Percentiles rank a stretch among this genome's conserved stretches.
Evolutionary conservation across 2,888 invertebrate genomes (phyloP).

Genomic region (Micoletzkya japonica): DNA sequence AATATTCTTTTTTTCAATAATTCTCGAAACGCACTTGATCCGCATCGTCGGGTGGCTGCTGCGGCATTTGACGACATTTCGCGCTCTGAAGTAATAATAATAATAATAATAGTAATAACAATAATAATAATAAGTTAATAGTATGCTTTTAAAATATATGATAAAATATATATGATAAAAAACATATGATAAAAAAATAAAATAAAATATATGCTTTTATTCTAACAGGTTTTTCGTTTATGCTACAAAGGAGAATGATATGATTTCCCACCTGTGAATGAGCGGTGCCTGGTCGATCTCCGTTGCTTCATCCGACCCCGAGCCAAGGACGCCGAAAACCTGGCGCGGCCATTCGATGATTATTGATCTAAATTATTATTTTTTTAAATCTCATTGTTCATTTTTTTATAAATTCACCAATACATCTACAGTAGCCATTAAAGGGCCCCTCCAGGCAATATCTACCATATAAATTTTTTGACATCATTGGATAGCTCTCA

Average conservation of each 20-base stretch:
- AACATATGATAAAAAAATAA: too few species aligned
- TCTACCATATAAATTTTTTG: neutral
- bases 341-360: constrained; percentile 48
- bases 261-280: constrained; percentile 34
- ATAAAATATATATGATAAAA: too few species aligned
- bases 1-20: neutral
- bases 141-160: too few species aligned
- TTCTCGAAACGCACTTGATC: constrained; percentile 39
- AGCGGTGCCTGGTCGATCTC: constrained; percentile 50
- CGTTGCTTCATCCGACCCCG: constrained; percentile 32
- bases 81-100: too few species aligned
- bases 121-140: too few species aligned
- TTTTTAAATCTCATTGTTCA: neutral
- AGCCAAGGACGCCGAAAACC: constrained; percentile 36
- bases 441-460: neutral
- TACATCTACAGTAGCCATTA: neutral
- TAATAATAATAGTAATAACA: too few species aligned
- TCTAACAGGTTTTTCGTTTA: too few species aligned
- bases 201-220: too few species aligned
- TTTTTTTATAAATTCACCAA: neutral
- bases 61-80: constrained; percentile 53
- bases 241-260: too few species aligned
- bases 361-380: constrained; percentile 37
- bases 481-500: neutral
- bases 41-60: constrained; percentile 55